Evolutionary conservation across 2,113 vertebrate genomes (phyloP).

Genomic region (Crocuta crocuta): DNA sequence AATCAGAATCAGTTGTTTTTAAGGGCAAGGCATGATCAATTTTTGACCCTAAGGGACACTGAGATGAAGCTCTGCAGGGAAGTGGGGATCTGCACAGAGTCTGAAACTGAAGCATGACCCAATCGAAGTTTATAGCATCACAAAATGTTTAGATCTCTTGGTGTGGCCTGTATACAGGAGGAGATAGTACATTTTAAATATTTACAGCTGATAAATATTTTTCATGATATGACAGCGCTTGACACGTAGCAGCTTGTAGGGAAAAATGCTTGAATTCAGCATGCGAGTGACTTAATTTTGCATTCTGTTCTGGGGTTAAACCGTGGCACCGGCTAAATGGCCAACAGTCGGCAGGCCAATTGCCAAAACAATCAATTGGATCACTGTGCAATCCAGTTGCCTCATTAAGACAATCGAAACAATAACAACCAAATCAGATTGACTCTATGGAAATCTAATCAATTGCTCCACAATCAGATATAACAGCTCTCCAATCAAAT

Average conservation of each 20-base stretch:
- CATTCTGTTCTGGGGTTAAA: slow-evolving; percentile 62
- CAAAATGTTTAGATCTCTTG: slow-evolving; percentile 71
- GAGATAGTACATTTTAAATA: slow-evolving; percentile 77
- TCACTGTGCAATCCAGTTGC: slow-evolving; percentile 45
- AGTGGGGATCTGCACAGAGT: background rate
- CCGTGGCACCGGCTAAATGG: background rate
- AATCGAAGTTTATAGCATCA: slow-evolving; percentile 49
- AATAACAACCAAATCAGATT: slow-evolving; percentile 51
- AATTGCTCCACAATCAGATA: slow-evolving; percentile 49
- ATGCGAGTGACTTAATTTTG: slow-evolving; percentile 66
- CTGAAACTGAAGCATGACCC: slow-evolving; percentile 60
- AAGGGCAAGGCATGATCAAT: slow-evolving; percentile 2
- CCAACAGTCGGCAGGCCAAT: slow-evolving; percentile 52
- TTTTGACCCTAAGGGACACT: slow-evolving; percentile 56
- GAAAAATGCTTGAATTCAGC: slow-evolving; percentile 36
- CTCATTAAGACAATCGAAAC: slow-evolving; percentile 57
- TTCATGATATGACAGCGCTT: slow-evolving; percentile 58
- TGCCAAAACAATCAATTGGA: slow-evolving; percentile 53
- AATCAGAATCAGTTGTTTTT: slow-evolving; percentile 13
- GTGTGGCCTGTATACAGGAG: slow-evolving; percentile 42
- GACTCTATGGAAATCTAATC: slow-evolving; percentile 61
- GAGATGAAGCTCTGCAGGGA: slow-evolving; percentile 8
- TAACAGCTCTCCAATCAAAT: slow-evolving; percentile 57
- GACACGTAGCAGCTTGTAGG: slow-evolving; percentile 58
- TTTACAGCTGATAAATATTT: slow-evolving; percentile 69